phyloP scores from a whole-genome alignment of 2,888 invertebrate species.

The Sphaerophoria rueppellii region DNA sequence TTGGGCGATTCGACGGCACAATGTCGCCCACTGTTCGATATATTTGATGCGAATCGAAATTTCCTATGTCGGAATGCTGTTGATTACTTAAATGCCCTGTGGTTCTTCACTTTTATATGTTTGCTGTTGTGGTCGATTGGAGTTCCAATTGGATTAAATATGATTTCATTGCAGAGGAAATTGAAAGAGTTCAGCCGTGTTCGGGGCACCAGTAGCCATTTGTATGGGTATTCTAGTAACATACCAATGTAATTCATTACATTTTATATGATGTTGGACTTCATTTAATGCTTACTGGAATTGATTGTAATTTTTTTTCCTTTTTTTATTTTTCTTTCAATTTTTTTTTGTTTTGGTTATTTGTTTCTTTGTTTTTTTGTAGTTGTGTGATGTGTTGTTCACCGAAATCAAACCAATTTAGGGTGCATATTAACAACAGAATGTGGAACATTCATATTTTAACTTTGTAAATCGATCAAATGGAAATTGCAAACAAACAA shows the following conservation, averaged over 20 bases:
- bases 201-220: constrained; percentile 71
- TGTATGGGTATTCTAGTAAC: constrained; percentile 74
- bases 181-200: constrained; percentile 75
- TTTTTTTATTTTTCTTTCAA: background rate
- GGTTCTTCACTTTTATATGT: constrained; percentile 86
- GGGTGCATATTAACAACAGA: background rate
- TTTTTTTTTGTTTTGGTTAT: background rate
- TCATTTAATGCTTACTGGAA: constrained; percentile 43
- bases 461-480: too few species aligned
- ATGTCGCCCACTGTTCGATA: constrained; percentile 88
- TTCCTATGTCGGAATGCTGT: constrained; percentile 81
- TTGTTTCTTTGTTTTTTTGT: background rate
- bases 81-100: constrained; percentile 85
- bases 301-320: constrained; percentile 12
- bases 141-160: constrained; percentile 85
- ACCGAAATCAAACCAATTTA: constrained; percentile 24
- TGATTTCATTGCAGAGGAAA: constrained; percentile 81
- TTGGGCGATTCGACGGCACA: constrained; percentile 86
- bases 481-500: too few species aligned
- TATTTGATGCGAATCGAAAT: constrained; percentile 86
- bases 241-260: constrained; percentile 64
- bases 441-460: background rate
- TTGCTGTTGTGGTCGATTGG: constrained; percentile 84
- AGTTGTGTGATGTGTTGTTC: constrained; percentile 11
- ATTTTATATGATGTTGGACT: constrained; percentile 4